These are phyloP conservation scores for Erebia ligea DNA, from an alignment of 2,888 invertebrate species.

Conservation along the genomic window DNA sequence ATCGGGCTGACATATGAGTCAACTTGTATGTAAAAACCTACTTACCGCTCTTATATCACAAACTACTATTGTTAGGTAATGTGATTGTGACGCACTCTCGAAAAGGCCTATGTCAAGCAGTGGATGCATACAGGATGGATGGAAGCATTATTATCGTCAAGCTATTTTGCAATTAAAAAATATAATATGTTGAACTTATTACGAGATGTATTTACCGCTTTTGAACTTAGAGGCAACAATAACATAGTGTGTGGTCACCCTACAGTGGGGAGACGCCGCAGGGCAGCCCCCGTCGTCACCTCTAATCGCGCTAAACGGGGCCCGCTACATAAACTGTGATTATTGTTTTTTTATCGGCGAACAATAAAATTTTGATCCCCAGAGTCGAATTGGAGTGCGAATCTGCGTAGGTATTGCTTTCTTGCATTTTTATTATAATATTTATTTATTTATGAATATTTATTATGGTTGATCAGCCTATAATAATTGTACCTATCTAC, in stretches of 20 bases:
- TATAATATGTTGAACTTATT: too few species aligned
- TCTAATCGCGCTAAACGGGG: slow-evolving; percentile 62
- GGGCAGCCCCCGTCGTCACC: slow-evolving; percentile 47
- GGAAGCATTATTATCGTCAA: too few species aligned
- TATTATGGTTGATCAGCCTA: not conserved
- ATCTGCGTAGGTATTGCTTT: slow-evolving; percentile 22
- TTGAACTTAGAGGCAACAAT: not conserved
- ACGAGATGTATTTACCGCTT: too few species aligned
- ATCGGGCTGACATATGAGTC: too few species aligned
- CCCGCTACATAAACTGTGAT: slow-evolving; percentile 67
- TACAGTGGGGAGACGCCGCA: slow-evolving; percentile 35
- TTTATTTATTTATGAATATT: not conserved
- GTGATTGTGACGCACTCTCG: too few species aligned
- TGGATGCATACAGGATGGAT: too few species aligned
- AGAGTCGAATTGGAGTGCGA: slow-evolving; percentile 26
- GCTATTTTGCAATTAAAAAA: too few species aligned
- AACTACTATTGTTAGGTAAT: too few species aligned
- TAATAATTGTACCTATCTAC: too few species aligned
- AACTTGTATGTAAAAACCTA: too few species aligned
- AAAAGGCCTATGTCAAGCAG: too few species aligned
- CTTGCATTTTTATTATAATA: slow-evolving; percentile 13
- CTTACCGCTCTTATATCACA: too few species aligned
- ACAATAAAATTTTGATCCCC: slow-evolving; percentile 59
- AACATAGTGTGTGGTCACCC: slow-evolving; percentile 33
- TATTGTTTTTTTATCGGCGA: slow-evolving; percentile 72